Percentiles rank a stretch among this genome's conserved stretches.
Evolutionary conservation across 23 tunicate genomes (phyloP).

Genomic region (Ascidia mentula): DNA sequence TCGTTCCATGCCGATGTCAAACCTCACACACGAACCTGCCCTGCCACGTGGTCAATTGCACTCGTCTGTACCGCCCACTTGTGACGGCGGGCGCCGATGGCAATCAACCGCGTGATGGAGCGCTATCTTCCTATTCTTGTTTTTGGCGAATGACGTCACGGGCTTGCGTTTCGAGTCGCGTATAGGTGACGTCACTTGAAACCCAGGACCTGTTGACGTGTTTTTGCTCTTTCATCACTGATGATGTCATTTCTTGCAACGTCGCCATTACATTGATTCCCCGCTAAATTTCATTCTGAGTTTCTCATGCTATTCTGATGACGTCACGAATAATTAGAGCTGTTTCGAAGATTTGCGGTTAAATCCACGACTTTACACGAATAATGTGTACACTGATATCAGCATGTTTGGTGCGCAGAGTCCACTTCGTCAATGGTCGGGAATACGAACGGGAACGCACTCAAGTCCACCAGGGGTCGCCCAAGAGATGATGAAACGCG

Average conservation of each 20-base stretch:
- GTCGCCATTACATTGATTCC: neutral
- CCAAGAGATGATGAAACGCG: constrained; percentile 19
- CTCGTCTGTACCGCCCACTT: constrained; percentile 98
- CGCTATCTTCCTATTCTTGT: neutral
- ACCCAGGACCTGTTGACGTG: constrained; percentile 96
- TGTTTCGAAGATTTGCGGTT: too few relatives aligned
- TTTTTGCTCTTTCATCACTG: constrained; percentile 18
- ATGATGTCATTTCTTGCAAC: neutral
- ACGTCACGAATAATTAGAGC: neutral
- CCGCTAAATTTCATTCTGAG: too few relatives aligned
- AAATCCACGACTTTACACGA: too few relatives aligned
- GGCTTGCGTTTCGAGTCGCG: constrained; percentile 72
- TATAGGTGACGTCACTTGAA: constrained; percentile 73
- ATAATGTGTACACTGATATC: neutral
- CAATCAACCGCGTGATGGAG: constrained; percentile 62
- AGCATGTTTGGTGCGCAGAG: constrained; percentile 3
- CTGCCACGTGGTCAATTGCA: constrained; percentile 78
- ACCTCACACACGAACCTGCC: neutral
- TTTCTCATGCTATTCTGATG: neutral
- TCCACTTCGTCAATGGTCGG: constrained; percentile 36
- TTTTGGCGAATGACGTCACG: constrained; percentile 1
- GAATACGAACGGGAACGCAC: constrained; percentile 22
- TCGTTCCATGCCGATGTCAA: neutral
- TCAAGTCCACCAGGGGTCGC: constrained; percentile 1
- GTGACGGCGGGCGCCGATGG: constrained; percentile 61